Percentiles rank a stretch among this genome's conserved stretches.
Evolutionary conservation across 2,113 vertebrate genomes (phyloP).

Genomic region (Epinephelus lanceolatus): DNA sequence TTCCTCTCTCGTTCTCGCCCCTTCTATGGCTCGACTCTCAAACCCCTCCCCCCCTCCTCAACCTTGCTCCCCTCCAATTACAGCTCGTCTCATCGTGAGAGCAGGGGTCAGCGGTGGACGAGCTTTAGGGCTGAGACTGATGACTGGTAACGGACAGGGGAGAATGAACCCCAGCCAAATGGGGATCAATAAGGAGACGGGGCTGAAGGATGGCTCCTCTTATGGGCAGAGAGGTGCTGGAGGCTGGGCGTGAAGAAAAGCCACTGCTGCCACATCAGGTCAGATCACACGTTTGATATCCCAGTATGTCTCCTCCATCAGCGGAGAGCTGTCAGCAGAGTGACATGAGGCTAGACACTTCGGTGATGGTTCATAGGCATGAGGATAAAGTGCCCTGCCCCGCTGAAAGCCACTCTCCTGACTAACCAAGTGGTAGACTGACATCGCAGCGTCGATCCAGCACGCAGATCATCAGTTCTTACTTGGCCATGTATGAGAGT

Average conservation of each 20-base stretch:
- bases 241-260: constrained; percentile 55
- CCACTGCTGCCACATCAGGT: constrained; percentile 61
- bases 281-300: constrained; percentile 69
- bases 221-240: constrained; percentile 67
- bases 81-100: constrained; percentile 48
- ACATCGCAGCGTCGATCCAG: constrained; percentile 53
- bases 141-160: constrained; percentile 33
- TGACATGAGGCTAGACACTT: constrained; percentile 51
- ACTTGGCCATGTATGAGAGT: constrained; percentile 72
- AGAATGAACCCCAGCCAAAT: constrained; percentile 47
- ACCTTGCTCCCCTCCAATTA: constrained; percentile 48
- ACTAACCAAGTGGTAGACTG: constrained; percentile 49
- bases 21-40: constrained; percentile 47
- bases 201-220: constrained; percentile 60
- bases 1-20: constrained; percentile 41
- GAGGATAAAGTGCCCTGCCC: constrained; percentile 56
- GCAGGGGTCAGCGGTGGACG: constrained; percentile 40
- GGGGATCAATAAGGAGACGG: constrained; percentile 72
- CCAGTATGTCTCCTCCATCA: constrained; percentile 29
- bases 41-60: background rate
- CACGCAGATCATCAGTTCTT: constrained; percentile 63
- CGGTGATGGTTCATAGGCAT: constrained; percentile 47
- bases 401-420: constrained; percentile 43
- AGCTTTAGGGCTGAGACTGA: constrained; percentile 38
- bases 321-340: constrained; percentile 59